Conservation (phyloP, 2,888 invertebrate genomes). For the Pristionchus entomophagus region DNA sequence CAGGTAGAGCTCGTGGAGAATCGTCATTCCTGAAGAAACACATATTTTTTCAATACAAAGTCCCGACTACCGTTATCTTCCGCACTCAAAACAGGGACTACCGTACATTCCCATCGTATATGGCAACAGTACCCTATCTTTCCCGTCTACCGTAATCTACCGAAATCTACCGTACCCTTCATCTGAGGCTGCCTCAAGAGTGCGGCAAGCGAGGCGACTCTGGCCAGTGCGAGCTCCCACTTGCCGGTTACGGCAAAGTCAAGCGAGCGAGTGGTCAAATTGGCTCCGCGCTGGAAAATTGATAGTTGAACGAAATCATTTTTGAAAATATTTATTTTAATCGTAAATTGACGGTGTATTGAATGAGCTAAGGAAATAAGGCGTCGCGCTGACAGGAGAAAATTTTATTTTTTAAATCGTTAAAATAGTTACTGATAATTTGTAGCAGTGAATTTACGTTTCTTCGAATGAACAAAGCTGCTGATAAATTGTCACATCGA, state of each 20-base stretch:
- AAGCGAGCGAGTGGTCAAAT: background rate
- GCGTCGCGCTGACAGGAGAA: no score
- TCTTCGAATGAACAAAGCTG: no score
- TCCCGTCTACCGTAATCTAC: background rate
- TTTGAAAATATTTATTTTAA: background rate
- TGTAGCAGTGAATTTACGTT: no score
- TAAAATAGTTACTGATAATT: no score
- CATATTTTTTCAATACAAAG: background rate
- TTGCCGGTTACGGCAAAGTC: background rate
- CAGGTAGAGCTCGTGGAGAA: conserved; percentile 32
- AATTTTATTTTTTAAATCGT: no score
- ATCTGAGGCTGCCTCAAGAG: conserved; percentile 1
- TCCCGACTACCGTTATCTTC: background rate
- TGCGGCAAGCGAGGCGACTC: background rate
- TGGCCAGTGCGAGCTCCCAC: background rate
- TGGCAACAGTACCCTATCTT: background rate
- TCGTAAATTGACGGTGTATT: no score
- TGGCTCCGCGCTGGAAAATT: background rate
- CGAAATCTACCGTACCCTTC: background rate
- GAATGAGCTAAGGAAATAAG: no score
- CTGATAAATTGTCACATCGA: background rate
- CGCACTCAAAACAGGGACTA: background rate
- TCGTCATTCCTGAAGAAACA: background rate
- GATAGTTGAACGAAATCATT: background rate
- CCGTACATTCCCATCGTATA: background rate